These are phyloP conservation scores for Xestia rhomboidea DNA, from an alignment of 2,888 invertebrate species.

Conservation along the genomic window DNA sequence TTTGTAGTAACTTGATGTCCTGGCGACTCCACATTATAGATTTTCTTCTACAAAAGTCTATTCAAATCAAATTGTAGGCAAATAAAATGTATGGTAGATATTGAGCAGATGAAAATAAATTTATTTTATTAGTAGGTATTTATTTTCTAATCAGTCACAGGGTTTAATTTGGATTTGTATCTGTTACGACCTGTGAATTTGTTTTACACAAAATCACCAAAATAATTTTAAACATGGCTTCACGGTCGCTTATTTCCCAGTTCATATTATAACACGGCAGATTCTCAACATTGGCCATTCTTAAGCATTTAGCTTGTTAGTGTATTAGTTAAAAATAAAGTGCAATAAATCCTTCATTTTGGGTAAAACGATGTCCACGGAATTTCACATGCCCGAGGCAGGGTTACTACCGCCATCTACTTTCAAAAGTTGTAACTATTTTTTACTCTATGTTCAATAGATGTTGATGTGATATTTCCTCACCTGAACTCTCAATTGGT, in stretches of 20 bases:
- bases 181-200: not conserved
- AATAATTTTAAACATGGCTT: not conserved
- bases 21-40: not conserved
- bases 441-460: conserved; percentile 45
- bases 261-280: conserved; percentile 43
- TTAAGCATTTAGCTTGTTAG: conserved; percentile 68
- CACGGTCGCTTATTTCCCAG: conserved; percentile 53
- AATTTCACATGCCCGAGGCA: conserved; percentile 33
- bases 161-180: not conserved
- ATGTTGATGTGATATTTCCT: too few relatives aligned
- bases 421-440: conserved; percentile 42
- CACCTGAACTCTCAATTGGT: too few relatives aligned
- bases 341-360: conserved; percentile 60
- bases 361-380: conserved; percentile 64
- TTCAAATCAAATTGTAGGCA: not conserved
- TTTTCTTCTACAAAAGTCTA: not conserved
- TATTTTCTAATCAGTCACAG: not conserved
- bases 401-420: conserved; percentile 55
- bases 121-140: not conserved
- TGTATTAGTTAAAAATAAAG: conserved; percentile 68
- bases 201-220: not conserved
- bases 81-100: not conserved
- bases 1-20: too few relatives aligned
- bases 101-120: not conserved
- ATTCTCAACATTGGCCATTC: conserved; percentile 68